phyloP scores from a whole-genome alignment of 2,113 vertebrate species.

The Tupaia tana region DNA sequence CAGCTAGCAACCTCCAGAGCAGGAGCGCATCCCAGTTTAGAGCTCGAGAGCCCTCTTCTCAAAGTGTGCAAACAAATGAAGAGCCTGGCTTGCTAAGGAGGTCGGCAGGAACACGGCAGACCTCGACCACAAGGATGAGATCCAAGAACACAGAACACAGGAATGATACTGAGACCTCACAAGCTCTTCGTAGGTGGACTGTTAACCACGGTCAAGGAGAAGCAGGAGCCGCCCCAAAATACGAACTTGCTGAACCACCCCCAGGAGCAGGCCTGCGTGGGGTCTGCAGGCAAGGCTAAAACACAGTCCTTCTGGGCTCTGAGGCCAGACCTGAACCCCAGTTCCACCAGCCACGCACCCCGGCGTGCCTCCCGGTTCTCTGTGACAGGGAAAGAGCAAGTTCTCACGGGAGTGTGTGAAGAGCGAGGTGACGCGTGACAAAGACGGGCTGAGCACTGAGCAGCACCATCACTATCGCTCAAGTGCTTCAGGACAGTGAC shows the following conservation, averaged over 20 bases:
- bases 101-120: neutral
- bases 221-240: fast-evolving
- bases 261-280: neutral
- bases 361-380: neutral
- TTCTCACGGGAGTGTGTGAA: fast-evolving
- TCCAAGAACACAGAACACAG: neutral
- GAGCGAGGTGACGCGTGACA: fast-evolving
- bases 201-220: too few relatives aligned
- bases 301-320: neutral
- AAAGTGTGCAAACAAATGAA: neutral
- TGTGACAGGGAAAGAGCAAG: neutral
- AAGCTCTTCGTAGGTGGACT: fast-evolving
- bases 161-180: neutral
- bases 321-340: neutral
- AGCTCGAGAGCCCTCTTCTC: neutral
- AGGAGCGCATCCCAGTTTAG: neutral
- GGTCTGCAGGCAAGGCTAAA: neutral
- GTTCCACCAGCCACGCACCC: neutral
- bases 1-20: neutral
- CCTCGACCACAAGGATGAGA: neutral
- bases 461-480: neutral
- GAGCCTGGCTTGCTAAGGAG: neutral
- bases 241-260: neutral
- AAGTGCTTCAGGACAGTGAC: neutral
- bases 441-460: neutral